phyloP scores from a whole-genome alignment of 23 tunicate genomes.

The Styela plicata region DNA sequence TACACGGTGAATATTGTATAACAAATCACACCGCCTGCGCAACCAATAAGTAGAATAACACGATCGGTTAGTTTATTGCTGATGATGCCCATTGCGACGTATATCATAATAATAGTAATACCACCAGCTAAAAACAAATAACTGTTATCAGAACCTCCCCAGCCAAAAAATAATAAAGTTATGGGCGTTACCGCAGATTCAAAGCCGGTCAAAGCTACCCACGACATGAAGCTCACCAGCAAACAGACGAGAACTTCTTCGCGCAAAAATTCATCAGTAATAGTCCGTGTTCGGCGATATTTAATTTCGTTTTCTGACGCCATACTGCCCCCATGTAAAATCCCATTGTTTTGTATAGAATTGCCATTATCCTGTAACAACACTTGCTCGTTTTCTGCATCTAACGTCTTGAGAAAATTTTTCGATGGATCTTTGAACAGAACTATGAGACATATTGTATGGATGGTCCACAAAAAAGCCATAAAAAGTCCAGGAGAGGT shows the following conservation, averaged over 20 bases:
- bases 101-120: constrained; percentile 23
- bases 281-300: background rate
- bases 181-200: constrained; percentile 80
- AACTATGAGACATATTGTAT: constrained; percentile 32
- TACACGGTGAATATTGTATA: background rate
- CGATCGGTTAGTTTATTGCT: constrained; percentile 18
- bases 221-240: constrained; percentile 43
- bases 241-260: constrained; percentile 84
- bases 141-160: constrained; percentile 69
- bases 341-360: background rate
- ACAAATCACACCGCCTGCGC: background rate
- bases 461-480: constrained; percentile 66
- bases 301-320: background rate
- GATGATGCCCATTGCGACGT: background rate
- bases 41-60: constrained; percentile 1
- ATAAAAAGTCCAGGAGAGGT: constrained; percentile 75
- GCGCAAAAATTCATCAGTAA: constrained; percentile 46
- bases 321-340: too few species aligned
- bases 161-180: constrained; percentile 43
- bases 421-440: constrained; percentile 34
- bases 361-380: background rate
- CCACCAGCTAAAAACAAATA: constrained; percentile 56
- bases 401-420: background rate
- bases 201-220: constrained; percentile 70
- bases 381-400: background rate